phyloP scores from a whole-genome alignment of 2,888 invertebrate species.

The Chloroclysta siterata region DNA sequence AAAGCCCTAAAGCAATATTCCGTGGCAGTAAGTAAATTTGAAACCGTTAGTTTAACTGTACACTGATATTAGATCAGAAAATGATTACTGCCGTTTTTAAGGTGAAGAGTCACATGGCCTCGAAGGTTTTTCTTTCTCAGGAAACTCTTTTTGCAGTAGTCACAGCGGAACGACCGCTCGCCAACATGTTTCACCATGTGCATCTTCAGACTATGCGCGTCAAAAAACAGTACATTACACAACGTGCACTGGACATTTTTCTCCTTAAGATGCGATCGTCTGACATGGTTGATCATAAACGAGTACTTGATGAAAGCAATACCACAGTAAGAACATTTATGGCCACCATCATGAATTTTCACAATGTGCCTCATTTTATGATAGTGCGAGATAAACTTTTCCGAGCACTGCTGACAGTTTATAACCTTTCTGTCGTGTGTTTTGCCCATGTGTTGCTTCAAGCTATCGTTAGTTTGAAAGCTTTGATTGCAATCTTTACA shows the following conservation, averaged over 20 bases:
- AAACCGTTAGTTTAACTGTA: no score
- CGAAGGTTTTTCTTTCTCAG: slow-evolving; percentile 79
- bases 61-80: not conserved
- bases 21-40: no score
- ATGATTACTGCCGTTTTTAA: slow-evolving; percentile 14
- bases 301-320: slow-evolving; percentile 67
- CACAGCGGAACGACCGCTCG: slow-evolving; percentile 75
- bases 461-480: slow-evolving; percentile 13
- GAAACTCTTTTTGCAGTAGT: slow-evolving; percentile 79
- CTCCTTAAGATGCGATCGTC: slow-evolving; percentile 68
- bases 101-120: slow-evolving; percentile 41
- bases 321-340: slow-evolving; percentile 65
- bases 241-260: slow-evolving; percentile 67
- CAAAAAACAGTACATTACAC: slow-evolving; percentile 67
- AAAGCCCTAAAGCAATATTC: not conserved
- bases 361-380: slow-evolving; percentile 64
- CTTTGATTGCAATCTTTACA: slow-evolving; percentile 26
- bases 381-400: slow-evolving; percentile 65
- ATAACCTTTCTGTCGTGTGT: slow-evolving; percentile 31
- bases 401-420: slow-evolving; percentile 61
- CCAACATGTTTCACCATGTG: slow-evolving; percentile 80
- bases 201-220: slow-evolving; percentile 60
- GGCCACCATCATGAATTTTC: slow-evolving; percentile 59
- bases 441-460: slow-evolving; percentile 28
- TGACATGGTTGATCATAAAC: slow-evolving; percentile 64